Conservation (phyloP, 1,140 invertebrate species). For the Periplaneta americana region DNA sequence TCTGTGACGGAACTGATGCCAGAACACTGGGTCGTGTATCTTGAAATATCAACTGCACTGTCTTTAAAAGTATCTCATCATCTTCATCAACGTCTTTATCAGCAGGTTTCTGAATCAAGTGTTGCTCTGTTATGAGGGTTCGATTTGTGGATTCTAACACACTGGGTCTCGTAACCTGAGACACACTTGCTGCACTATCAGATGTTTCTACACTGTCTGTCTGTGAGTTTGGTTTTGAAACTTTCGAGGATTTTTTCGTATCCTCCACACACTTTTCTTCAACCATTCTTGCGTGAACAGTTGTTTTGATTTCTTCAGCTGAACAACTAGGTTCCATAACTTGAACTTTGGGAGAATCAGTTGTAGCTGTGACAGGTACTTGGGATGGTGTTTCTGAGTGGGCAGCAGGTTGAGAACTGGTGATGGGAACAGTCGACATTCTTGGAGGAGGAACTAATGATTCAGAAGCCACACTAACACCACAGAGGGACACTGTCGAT, state of each 20-base stretch:
- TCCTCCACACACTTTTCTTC: not conserved
- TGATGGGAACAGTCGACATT: not conserved
- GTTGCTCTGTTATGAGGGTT: not conserved
- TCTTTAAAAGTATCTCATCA: conserved; percentile 3
- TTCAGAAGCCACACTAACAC: not conserved
- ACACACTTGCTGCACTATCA: not conserved
- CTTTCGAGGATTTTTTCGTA: not conserved
- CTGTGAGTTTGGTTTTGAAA: not conserved
- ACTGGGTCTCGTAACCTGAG: not conserved
- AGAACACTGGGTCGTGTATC: conserved; percentile 13
- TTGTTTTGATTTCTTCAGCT: not conserved
- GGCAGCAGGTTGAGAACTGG: not conserved
- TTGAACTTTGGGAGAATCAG: not conserved
- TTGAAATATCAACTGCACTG: conserved; percentile 3
- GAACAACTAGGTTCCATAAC: not conserved
- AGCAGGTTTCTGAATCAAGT: not conserved
- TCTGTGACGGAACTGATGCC: not conserved
- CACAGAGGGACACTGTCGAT: not conserved
- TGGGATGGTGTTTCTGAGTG: too few relatives aligned
- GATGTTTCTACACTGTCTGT: not conserved
- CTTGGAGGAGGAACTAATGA: not conserved
- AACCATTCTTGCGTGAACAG: not conserved
- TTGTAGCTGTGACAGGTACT: not conserved
- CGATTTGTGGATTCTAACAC: not conserved
- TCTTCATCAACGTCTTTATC: not conserved